These are phyloP conservation scores for Eilema depressum DNA, from an alignment of 2,888 invertebrate genomes.

Conservation along the genomic window DNA sequence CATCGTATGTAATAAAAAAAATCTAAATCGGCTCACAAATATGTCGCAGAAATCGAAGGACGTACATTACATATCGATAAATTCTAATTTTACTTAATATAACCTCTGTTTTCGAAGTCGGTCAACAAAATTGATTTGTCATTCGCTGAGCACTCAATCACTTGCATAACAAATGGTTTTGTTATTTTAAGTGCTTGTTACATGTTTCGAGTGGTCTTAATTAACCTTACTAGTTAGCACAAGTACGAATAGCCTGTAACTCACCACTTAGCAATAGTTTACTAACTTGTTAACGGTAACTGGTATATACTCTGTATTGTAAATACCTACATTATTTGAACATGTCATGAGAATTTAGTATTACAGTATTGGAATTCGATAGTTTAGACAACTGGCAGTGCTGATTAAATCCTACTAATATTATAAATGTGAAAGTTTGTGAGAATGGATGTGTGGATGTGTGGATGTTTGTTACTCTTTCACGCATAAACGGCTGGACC, in stretches of 20 bases:
- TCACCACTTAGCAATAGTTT: slow-evolving; percentile 8
- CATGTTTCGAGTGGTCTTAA: background rate
- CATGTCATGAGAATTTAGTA: background rate
- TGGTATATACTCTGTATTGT: background rate
- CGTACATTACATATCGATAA: too few relatives aligned
- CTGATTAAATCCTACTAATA: too few relatives aligned
- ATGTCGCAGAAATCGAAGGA: too few relatives aligned
- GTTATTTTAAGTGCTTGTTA: background rate
- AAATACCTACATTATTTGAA: background rate
- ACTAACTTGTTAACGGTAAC: background rate
- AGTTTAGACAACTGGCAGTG: background rate
- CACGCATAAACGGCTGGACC: too few relatives aligned
- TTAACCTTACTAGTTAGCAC: slow-evolving; percentile 1
- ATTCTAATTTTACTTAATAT: too few relatives aligned
- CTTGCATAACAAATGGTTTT: background rate
- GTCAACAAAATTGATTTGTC: too few relatives aligned
- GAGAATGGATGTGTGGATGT: too few relatives aligned
- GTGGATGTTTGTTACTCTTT: too few relatives aligned
- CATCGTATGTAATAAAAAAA: too few relatives aligned
- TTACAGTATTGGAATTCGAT: background rate
- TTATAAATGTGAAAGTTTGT: too few relatives aligned
- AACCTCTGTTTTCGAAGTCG: too few relatives aligned
- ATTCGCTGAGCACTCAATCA: background rate
- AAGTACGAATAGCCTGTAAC: background rate
- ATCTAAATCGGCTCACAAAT: too few relatives aligned